Percentiles rank a stretch among this genome's conserved stretches.
Evolutionary conservation across 1,140 invertebrate species (phyloP).

Genomic region (Saccostrea echinata): DNA sequence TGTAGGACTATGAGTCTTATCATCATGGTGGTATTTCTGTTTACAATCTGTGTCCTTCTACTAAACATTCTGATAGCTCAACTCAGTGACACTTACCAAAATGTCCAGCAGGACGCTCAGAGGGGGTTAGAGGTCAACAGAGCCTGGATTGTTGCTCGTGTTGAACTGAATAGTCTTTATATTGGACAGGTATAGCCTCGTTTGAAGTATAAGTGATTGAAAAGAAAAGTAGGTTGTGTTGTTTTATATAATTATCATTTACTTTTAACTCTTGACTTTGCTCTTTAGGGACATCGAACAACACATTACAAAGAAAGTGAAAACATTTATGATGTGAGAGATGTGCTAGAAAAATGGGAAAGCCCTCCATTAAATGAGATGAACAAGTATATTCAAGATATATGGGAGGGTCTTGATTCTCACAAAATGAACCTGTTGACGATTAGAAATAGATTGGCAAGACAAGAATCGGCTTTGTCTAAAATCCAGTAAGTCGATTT

Average conservation of each 20-base stretch:
- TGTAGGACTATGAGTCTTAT: conserved; percentile 69
- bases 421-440: conserved; percentile 70
- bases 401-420: conserved; percentile 67
- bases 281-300: conserved; percentile 60
- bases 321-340: conserved; percentile 64
- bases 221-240: background rate
- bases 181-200: conserved; percentile 66
- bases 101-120: conserved; percentile 72
- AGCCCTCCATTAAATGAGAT: conserved; percentile 70
- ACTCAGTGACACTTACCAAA: conserved; percentile 74
- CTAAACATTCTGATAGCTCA: conserved; percentile 76
- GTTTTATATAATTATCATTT: background rate
- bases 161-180: conserved; percentile 72
- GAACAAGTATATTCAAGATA: conserved; percentile 67
- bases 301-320: conserved; percentile 68
- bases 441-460: conserved; percentile 68
- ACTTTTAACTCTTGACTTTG: background rate
- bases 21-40: conserved; percentile 73
- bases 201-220: background rate
- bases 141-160: conserved; percentile 73
- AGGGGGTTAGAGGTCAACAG: conserved; percentile 73
- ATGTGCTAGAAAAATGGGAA: conserved; percentile 73
- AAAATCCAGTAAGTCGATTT: conserved; percentile 67
- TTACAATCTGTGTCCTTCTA: conserved; percentile 70
- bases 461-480: conserved; percentile 68